Percentiles rank a stretch among this genome's conserved stretches.
Conservation (phyloP, 2,113 vertebrate genomes). For the Gymnobelideus leadbeateri region DNA sequence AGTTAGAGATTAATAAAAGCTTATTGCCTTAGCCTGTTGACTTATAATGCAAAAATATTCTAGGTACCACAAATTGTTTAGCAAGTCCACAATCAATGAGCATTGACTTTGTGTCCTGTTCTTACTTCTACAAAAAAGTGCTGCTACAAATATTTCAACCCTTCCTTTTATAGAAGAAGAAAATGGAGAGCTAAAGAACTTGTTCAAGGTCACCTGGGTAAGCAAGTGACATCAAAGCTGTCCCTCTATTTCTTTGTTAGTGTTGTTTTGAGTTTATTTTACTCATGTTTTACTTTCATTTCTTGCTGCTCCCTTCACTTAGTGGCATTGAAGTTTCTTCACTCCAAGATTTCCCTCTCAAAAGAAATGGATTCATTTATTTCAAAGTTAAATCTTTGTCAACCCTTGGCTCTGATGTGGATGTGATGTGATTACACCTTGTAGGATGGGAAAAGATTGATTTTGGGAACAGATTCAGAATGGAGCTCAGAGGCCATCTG, state of each 20-base stretch:
- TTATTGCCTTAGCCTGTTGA: neutral
- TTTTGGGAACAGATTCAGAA: neutral
- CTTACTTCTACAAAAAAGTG: neutral
- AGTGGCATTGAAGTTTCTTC: neutral
- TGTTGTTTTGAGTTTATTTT: neutral
- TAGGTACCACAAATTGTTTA: neutral
- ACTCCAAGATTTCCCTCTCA: neutral
- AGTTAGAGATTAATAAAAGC: neutral
- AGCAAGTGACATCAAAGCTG: neutral
- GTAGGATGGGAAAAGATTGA: neutral
- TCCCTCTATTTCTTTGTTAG: neutral
- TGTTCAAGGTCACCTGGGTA: neutral
- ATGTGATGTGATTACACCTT: neutral
- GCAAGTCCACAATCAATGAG: neutral
- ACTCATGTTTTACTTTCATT: neutral
- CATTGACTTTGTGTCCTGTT: neutral
- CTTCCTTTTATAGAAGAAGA: neutral
- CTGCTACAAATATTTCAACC: neutral
- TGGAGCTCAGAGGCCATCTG: neutral
- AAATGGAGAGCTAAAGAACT: neutral
- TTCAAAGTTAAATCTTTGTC: neutral
- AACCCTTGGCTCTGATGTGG: neutral
- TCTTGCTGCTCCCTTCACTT: neutral
- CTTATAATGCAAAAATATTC: neutral
- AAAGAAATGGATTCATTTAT: neutral